Conservation (phyloP, 2,113 vertebrate species). For the Alligator sinensis region DNA sequence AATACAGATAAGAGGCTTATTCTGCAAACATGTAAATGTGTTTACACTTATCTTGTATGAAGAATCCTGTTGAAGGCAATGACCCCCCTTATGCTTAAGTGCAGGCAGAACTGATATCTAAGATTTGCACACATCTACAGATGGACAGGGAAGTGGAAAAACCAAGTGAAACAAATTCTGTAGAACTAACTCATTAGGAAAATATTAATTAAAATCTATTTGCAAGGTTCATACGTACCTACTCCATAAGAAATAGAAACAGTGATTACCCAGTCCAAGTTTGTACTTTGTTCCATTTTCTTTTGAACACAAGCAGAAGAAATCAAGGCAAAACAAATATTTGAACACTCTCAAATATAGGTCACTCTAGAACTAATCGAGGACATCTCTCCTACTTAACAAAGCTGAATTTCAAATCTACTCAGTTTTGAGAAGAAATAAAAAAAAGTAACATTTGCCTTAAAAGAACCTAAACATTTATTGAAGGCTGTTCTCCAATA, state of each 20-base stretch:
- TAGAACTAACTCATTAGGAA: neutral
- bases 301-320: neutral
- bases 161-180: neutral
- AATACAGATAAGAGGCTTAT: neutral
- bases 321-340: slow-evolving; percentile 6
- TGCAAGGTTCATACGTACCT: neutral
- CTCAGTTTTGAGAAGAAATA: neutral
- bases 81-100: neutral
- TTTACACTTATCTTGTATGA: slow-evolving; percentile 7
- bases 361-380: neutral
- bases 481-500: too few species aligned
- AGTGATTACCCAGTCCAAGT: neutral
- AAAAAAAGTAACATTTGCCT: neutral
- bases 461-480: neutral
- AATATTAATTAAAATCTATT: neutral
- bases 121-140: neutral
- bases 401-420: neutral
- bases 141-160: neutral
- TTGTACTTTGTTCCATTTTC: neutral
- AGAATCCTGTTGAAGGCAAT: neutral
- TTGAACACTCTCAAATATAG: neutral
- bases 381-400: neutral
- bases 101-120: neutral
- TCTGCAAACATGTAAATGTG: neutral
- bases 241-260: neutral